Base-by-base conservation (phyloP, 1,140 invertebrate species). In the Sarcophaga bullata region DNA sequence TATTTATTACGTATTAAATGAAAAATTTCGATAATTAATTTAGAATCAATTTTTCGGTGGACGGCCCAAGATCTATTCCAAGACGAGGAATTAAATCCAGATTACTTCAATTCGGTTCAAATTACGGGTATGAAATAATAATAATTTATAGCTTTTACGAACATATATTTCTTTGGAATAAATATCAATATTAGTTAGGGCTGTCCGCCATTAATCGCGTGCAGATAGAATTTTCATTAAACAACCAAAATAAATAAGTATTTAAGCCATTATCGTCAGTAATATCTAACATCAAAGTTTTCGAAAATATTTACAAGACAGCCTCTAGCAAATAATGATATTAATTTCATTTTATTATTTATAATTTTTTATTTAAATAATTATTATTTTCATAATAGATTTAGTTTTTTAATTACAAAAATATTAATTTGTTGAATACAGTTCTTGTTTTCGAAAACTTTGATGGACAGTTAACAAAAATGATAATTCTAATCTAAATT, bases 101-200 rank as follows among this genome's bases (percentile, higher is more conserved):
- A 86, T 93, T 97, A 87, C 94, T 96, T 90, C 95, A 96, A 93
- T 96, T 96, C 93, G 94, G 94, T 91, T 95, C 95, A 88, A 96
- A 95, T 91, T 92, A 92, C 92, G 96, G 95, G 96, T 97, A 96
- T 92, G 93, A 62, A 58, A 37, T 37, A 54, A 62, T 37, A 54
- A 62, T 80, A 47, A 62, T 10, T 48, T 17, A 68, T 68, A 19
- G 6, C 19, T 8, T 15, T 15, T 58, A 72, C 8, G 11, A 6
- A 73, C 13, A 73, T 13, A 54, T 50, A 54, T 10, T 52, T 46
- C 84, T 78, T 47, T 73, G 72, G 73, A 83, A 73, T 86, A 73
- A 84, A 87, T 87, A 86, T 85, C 85, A 87, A 84, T 85, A 85
- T 91, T 92, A 92, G 92, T 86, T 86, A 92, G 92, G 93, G 93